phyloP scores from a whole-genome alignment of 2,113 vertebrate genomes.

The Poecilia latipinna region DNA sequence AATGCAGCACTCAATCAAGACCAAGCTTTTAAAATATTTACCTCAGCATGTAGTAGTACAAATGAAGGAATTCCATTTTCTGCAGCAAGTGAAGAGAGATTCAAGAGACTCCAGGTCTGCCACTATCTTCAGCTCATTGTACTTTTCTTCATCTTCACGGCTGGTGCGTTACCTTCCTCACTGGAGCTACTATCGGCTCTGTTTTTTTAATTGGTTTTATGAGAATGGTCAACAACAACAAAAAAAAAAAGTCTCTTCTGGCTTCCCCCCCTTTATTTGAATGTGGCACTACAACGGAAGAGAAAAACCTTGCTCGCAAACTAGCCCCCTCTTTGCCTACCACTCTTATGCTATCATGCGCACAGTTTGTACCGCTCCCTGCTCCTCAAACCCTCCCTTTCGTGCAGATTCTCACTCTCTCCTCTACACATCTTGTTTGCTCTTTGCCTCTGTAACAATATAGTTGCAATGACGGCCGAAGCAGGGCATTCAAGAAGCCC shows the following conservation, averaged over 20 bases:
- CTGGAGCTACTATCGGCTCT: constrained; percentile 19
- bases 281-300: constrained; percentile 72
- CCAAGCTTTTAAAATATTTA: constrained; percentile 35
- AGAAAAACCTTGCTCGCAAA: constrained; percentile 50
- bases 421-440: constrained; percentile 52
- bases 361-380: constrained; percentile 67
- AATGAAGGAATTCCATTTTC: constrained; percentile 53
- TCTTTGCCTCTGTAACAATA: constrained; percentile 51
- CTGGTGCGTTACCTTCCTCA: constrained; percentile 22
- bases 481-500: constrained; percentile 40
- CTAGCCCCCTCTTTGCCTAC: constrained; percentile 45
- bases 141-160: constrained; percentile 39
- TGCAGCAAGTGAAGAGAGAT: constrained; percentile 33
- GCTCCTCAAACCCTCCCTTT: constrained; percentile 63
- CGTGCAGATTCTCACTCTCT: constrained; percentile 51
- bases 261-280: constrained; percentile 78
- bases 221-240: neutral
- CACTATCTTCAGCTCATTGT: constrained; percentile 40
- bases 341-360: constrained; percentile 64
- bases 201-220: constrained; percentile 41
- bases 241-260: constrained; percentile 43
- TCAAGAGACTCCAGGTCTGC: constrained; percentile 27
- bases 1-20: constrained; percentile 30
- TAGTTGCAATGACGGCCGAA: constrained; percentile 65
- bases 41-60: constrained; percentile 35